Evolutionary conservation across 2,797 vertebrate genomes (phyloP), one percentile per base, ranked within the genome.

Genomic region (Channa striata): DNA sequence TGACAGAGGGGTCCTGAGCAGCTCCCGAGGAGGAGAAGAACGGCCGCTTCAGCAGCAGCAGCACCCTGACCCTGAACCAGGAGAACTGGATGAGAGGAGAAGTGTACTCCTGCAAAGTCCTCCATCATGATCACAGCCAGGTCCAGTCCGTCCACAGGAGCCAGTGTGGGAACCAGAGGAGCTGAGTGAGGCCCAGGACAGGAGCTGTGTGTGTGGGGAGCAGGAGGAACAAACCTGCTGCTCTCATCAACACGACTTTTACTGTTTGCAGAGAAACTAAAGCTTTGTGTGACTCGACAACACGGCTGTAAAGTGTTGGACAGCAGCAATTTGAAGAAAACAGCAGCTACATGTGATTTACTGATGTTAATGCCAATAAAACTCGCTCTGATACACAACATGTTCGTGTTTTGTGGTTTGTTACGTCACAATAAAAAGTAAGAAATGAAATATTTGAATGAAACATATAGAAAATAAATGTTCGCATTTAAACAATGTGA

Each of bases 1-100:
- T 80, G 60, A 84, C 60, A 43, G 69, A 81, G 79, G 73, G 9
- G 76, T 82, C 50, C 62, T 68, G 76, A 72, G 4, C 69, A 74
- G 72, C 69, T 61, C 56, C 56, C 9, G 80, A 85, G 74, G 76
- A 57, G 77, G 77, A 74, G 67, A 77, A 70, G 63, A 67, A 57
- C 37, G 77, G 77, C 39, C 37, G 14, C 48, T 85, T 59, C 83
- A 80, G 80, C 53, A 68, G 83, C 67, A 72, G 70, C 83, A 82
- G 83, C 77, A 75, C 58, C 50, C 77, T 83, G 64, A 78, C 46
- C n/a, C 59, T 83, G 77, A 80, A 53, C 59, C 19, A 6, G 66
- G 72, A 73, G 23, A n/a, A 23, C 58, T 83, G 83, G 78, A 50
- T 57, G 72, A 1, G 19, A 23, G 54, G 58, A 68, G 74, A 83